Evolutionary conservation across 2,888 invertebrate species (phyloP), one percentile per base, ranked within the genome.

Genomic region (Phortica okadai): DNA sequence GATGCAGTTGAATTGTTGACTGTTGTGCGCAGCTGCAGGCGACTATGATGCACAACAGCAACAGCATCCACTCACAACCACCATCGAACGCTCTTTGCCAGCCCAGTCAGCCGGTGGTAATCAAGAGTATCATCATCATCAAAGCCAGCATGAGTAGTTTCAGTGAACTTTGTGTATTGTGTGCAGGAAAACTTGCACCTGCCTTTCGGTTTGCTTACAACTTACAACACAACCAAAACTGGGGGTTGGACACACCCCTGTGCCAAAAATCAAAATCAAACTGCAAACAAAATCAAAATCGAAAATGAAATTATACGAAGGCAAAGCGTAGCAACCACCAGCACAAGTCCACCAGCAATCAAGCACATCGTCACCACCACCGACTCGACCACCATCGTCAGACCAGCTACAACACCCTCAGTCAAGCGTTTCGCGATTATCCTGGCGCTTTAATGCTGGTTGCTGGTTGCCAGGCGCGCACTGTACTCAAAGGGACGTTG

Each of bases 1-100:
- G 25, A 21, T 86, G 88, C 86, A 86, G 84, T 77, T 81, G 79
- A 87, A 84, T 85, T 87, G 83, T 85, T 85, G 87, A 84, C 84
- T 84, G 58, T 42, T 50, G 33, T 42, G 59, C 6, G 74, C 58
- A 76, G 64, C 76, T 77, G 76, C 74, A 80, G 62, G 80, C 80
- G 80, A 79, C 82, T 80, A 81, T 80, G 75, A 70, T 79, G 82
- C 84, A 74, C 83, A 84, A 74, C 86, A 81, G 64, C 70, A 42
- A 11, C 33, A 21, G 66, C 6, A 62, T 74, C 62, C 25, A 77
- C 70, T 69, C 62, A 42, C 14, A 62, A 45, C 62, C 62, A 16
- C 21, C 50, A 79, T 21, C 67, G 14, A 44, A 16, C 21, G n/a
- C 44, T 11, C 10, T 44, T 41, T 69, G 44, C 45, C n/a, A 16